A percentile compares a stretch with the other conserved stretches of the same genome.
Evolutionary conservation across 2,113 vertebrate genomes (phyloP).

Genomic region (Pterocles burchelli): DNA sequence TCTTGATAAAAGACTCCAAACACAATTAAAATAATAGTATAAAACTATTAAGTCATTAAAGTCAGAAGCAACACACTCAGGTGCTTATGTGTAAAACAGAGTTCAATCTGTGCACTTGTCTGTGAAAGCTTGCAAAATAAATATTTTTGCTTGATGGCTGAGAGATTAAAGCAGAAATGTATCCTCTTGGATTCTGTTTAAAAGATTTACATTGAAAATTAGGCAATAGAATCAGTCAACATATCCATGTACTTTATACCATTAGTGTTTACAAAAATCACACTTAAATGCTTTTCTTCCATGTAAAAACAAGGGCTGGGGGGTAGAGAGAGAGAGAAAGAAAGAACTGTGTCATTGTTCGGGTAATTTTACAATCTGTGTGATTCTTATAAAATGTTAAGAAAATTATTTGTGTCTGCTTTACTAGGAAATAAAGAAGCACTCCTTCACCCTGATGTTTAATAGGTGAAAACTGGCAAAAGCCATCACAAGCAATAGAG

Average conservation of each 20-base stretch:
- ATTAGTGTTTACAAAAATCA: neutral
- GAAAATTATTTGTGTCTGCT: neutral
- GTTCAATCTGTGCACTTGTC: neutral
- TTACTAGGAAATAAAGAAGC: neutral
- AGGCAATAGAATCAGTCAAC: neutral
- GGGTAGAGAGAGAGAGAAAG: neutral
- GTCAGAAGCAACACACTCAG: neutral
- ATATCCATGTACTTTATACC: neutral
- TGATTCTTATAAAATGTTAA: neutral
- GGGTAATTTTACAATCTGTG: neutral
- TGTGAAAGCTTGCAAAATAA: neutral
- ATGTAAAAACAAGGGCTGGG: neutral
- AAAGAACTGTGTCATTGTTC: neutral
- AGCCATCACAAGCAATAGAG: fast-evolving
- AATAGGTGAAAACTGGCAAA: neutral
- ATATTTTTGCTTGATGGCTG: neutral
- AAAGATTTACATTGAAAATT: neutral
- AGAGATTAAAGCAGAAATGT: neutral
- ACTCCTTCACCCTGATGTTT: neutral
- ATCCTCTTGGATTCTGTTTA: neutral
- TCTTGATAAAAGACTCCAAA: neutral
- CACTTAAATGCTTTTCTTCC: neutral
- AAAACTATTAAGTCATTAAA: neutral
- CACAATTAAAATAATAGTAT: neutral
- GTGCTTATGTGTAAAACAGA: neutral